phyloP scores from a whole-genome alignment of 2,113 vertebrate species.

The Forbesichthys papilliferus region DNA sequence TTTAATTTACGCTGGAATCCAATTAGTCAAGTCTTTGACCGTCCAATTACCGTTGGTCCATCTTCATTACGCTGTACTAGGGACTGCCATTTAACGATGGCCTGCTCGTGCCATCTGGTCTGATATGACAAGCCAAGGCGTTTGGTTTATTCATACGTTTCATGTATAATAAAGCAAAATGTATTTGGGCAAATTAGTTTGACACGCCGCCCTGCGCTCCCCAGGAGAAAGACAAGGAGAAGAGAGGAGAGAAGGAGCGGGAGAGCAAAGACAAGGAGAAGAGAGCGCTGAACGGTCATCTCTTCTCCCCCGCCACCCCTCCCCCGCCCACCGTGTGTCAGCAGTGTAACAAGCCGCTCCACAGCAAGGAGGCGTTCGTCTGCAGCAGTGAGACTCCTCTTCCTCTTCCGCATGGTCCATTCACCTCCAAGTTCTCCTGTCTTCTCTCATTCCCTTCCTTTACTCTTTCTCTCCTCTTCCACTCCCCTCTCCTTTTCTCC shows the following conservation, averaged over 20 bases:
- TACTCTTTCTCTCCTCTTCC: not conserved
- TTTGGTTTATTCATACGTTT: too few species aligned
- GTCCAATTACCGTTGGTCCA: too few species aligned
- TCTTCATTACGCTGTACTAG: too few species aligned
- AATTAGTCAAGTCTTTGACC: too few species aligned
- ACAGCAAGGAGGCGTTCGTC: slow-evolving; percentile 81
- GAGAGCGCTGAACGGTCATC: slow-evolving; percentile 79
- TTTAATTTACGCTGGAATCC: too few species aligned
- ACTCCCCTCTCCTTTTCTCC: not conserved
- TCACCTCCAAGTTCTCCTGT: not conserved
- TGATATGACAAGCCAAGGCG: too few species aligned
- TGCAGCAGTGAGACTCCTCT: slow-evolving; percentile 81
- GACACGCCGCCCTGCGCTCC: not conserved
- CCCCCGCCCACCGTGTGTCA: slow-evolving; percentile 77
- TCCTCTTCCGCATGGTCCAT: not conserved
- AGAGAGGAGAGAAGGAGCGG: slow-evolving; percentile 82
- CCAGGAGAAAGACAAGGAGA: slow-evolving; percentile 87
- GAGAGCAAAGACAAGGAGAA: slow-evolving; percentile 88
- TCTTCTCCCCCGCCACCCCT: slow-evolving; percentile 71
- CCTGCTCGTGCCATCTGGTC: too few species aligned
- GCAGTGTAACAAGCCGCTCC: slow-evolving; percentile 81
- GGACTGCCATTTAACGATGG: too few species aligned
- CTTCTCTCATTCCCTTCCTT: not conserved
- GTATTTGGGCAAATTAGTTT: not conserved
- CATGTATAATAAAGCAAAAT: too few species aligned